Percentiles rank a stretch among this genome's conserved stretches.
Evolutionary conservation across 2,888 invertebrate genomes (phyloP).

Genomic region (Lepas anatifera): DNA sequence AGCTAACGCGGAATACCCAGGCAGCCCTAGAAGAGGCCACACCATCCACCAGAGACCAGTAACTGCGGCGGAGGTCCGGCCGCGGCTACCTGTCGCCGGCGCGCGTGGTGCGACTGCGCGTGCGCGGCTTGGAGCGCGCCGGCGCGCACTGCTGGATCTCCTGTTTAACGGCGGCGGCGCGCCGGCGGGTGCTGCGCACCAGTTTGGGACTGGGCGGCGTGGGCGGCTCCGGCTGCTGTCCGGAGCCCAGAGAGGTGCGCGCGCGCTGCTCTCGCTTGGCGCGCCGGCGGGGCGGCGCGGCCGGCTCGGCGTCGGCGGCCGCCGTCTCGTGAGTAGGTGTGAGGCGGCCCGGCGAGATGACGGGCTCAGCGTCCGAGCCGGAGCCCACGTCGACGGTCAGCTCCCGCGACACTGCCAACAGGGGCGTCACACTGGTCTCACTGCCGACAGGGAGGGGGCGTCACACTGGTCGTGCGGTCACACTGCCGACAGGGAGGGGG

Average conservation of each 20-base stretch:
- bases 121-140: background rate
- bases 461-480: no score
- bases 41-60: no score
- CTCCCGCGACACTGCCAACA: background rate
- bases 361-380: background rate
- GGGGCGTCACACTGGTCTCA: no score
- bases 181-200: conserved; percentile 8
- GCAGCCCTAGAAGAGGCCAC: no score
- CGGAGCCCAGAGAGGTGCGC: background rate
- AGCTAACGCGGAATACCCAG: no score
- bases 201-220: background rate
- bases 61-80: no score
- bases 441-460: no score
- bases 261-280: background rate
- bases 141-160: background rate
- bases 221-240: background rate
- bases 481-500: no score
- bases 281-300: background rate
- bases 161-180: background rate
- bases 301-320: background rate
- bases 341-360: background rate
- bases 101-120: background rate
- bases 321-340: background rate
- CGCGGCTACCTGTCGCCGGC: no score
- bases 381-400: background rate